Evolutionary conservation across 2,888 invertebrate species (phyloP), one percentile per base, ranked within the genome.

Genomic region (Drosophila limbata): DNA sequence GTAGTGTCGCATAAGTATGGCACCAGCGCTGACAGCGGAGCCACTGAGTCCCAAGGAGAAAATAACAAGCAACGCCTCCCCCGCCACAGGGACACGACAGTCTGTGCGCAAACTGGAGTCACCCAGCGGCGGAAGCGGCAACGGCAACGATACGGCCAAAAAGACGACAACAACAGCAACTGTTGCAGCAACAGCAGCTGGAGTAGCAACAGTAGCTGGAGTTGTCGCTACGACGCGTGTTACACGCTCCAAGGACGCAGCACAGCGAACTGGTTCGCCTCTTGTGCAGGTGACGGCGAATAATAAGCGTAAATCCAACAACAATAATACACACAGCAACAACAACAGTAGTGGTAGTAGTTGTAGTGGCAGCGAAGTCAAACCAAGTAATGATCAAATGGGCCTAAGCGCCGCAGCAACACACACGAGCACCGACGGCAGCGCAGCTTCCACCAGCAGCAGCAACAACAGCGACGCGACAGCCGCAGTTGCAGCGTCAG

Each of bases 1-100:
- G 80, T 81, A 79, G 73, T 69, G 70, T 64, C 70, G 72, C 84
- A 90, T 70, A 77, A 84, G 77, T 95, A 97, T 98, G 97, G 97
- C 97, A 95, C 97, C 97, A 94, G 97, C 97, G 94, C 95, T 97
- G 93, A 96, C 97, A 92, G 96, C 97, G 92, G 96, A 97, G 94
- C 94, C 94, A 86, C 91, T 93, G 84, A 94, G 93, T 92, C 90
- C 91, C 67, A 91, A 91, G 64, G 92, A 91, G 79, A 92, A 92
- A 79, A 71, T 92, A 47, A 92, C 93, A 63, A 93, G 86, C 81
- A 93, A 93, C 82, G 93, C 90, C 56, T 90, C 91, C 59, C 91
- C 91, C 21, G 76, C 87, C 17, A 81, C 81, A 59, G 84, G 81
- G 15, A 84, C 76, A 28, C 68, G 82, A 51, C 78, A 78, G 40